phyloP scores from a whole-genome alignment of 2,113 vertebrate species.

The Xenopus tropicalis region UCB_Xtro_10.0 CM004446.2:86139001-86139500 shows the following conservation, averaged over 20 bases:
- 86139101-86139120: conserved; percentile 67
- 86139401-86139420: too few relatives aligned
- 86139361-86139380: too few relatives aligned
- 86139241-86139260: conserved; percentile 65
- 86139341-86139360: too few relatives aligned
- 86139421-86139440: too few relatives aligned
- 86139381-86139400: too few relatives aligned
- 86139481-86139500: too few relatives aligned
- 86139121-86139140: conserved; percentile 69
- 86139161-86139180: conserved; percentile 71
- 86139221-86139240: conserved; percentile 72
- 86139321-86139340: conserved; percentile 66
- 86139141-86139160: conserved; percentile 73
- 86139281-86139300: conserved; percentile 61
- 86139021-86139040: too few relatives aligned
- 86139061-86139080: conserved; percentile 51
- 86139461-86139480: too few relatives aligned
- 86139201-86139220: conserved; percentile 68
- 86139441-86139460: too few relatives aligned
- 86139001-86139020: too few relatives aligned
- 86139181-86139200: conserved; percentile 77
- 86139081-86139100: conserved; percentile 61
- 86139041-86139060: conserved; percentile 13
- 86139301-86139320: conserved; percentile 67
- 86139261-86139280: conserved; percentile 66